A percentile compares a stretch with the other conserved stretches of the same genome.
phyloP scores from a whole-genome alignment of 2,888 invertebrate genomes.

The Sphaerophoria rueppellii region DNA sequence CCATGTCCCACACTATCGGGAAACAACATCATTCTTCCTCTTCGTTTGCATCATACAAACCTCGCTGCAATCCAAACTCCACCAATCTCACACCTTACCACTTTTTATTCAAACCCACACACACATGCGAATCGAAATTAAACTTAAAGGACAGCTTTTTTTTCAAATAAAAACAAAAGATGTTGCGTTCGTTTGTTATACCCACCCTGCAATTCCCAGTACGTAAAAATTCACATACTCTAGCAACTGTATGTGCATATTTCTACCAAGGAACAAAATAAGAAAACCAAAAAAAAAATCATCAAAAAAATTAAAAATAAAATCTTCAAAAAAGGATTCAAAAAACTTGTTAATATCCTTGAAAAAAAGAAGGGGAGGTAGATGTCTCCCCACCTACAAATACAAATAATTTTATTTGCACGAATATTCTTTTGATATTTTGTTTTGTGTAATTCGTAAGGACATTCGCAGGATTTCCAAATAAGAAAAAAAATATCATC shows the following conservation, averaged over 20 bases:
- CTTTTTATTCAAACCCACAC: neutral
- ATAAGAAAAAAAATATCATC: neutral
- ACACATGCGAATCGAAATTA: slow-evolving; percentile 33
- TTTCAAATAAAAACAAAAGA: slow-evolving; percentile 57
- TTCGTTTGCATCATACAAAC: slow-evolving; percentile 18
- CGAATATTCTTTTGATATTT: slow-evolving; percentile 50
- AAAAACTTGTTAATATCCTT: slow-evolving; percentile 14
- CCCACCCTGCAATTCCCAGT: too few relatives aligned
- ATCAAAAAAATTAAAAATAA: neutral
- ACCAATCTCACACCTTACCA: neutral
- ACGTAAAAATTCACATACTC: slow-evolving; percentile 23
- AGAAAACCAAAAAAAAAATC: neutral
- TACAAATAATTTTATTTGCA: slow-evolving; percentile 54
- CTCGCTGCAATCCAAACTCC: neutral
- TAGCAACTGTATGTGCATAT: slow-evolving; percentile 5
- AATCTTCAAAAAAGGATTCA: slow-evolving; percentile 22
- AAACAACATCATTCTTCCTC: slow-evolving; percentile 8
- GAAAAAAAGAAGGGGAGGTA: slow-evolving; percentile 10
- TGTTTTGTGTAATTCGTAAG: slow-evolving; percentile 47
- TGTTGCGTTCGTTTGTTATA: slow-evolving; percentile 62
- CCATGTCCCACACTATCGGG: neutral
- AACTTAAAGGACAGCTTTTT: slow-evolving; percentile 52
- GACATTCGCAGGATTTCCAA: slow-evolving; percentile 57
- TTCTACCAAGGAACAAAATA: slow-evolving; percentile 31
- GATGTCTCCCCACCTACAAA: slow-evolving; percentile 6